Conservation (phyloP, 2,113 vertebrate species). For the Pyrgilauda ruficollis region DNA sequence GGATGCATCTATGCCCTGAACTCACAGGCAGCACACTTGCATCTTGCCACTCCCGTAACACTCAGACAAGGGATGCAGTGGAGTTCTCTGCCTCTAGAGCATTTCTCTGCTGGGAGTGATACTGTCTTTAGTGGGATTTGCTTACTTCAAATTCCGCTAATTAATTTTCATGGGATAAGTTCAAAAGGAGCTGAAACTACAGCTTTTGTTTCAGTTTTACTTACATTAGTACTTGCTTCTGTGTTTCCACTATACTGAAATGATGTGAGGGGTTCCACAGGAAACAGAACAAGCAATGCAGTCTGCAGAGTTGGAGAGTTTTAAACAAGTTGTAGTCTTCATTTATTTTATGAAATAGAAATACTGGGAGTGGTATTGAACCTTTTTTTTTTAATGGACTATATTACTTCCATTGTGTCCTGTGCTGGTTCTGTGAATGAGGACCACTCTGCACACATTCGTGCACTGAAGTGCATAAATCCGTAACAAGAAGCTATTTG, state of each 20-base stretch:
- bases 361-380: not conserved
- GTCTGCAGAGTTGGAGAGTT: not conserved
- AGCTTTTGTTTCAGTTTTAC: not conserved
- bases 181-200: not conserved
- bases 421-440: not conserved
- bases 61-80: not conserved
- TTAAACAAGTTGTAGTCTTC: not conserved
- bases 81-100: not conserved
- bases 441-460: not conserved
- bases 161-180: conserved; percentile 13
- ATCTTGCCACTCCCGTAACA: not conserved
- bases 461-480: not conserved
- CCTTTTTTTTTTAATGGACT: not conserved
- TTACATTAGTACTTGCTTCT: not conserved
- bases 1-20: fast-evolving
- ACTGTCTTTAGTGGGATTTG: not conserved
- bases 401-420: not conserved
- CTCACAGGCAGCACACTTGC: not conserved
- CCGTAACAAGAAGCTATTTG: not conserved
- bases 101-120: not conserved
- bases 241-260: not conserved
- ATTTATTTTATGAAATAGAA: not conserved
- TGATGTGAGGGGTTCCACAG: not conserved
- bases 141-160: conserved; percentile 18
- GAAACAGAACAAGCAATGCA: not conserved